Evolutionary conservation across 2,113 vertebrate species (phyloP).

Genomic region (Cygnus atratus): DNA sequence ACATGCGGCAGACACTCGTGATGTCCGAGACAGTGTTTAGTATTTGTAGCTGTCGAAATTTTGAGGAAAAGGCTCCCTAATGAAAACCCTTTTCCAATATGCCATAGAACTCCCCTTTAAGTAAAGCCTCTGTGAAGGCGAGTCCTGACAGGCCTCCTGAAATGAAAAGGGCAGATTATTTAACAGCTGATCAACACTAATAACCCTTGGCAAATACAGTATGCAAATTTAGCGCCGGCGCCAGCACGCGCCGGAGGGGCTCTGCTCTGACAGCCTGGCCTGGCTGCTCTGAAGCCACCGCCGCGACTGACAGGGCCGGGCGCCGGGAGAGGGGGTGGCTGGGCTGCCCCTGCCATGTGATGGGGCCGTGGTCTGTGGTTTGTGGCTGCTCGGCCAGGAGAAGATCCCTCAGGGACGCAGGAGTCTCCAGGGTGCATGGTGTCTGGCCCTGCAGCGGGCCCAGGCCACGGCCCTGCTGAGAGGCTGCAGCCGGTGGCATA

Average conservation of each 20-base stretch:
- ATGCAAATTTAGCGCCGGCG: slow-evolving; percentile 37
- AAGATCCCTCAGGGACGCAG: not conserved
- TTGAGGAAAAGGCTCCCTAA: slow-evolving; percentile 40
- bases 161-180: slow-evolving; percentile 71
- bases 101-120: slow-evolving; percentile 22
- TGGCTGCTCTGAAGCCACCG: not conserved
- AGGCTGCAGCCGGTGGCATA: not conserved
- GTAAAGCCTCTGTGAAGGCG: not conserved
- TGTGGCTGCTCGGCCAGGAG: not conserved
- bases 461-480: not conserved
- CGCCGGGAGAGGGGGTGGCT: not conserved
- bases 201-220: slow-evolving; percentile 64
- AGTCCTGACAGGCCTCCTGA: slow-evolving; percentile 60
- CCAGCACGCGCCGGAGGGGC: not conserved
- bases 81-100: slow-evolving; percentile 14
- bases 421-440: not conserved
- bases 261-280: not conserved
- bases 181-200: slow-evolving; percentile 72
- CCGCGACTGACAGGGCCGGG: not conserved
- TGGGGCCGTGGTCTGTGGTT: not conserved
- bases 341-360: not conserved
- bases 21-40: slow-evolving; percentile 27
- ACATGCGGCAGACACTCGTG: not conserved
- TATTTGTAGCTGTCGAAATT: slow-evolving; percentile 47
- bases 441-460: not conserved